Evolutionary conservation across 2,113 vertebrate genomes (phyloP).

Genomic region (Oreochromis niloticus): DNA sequence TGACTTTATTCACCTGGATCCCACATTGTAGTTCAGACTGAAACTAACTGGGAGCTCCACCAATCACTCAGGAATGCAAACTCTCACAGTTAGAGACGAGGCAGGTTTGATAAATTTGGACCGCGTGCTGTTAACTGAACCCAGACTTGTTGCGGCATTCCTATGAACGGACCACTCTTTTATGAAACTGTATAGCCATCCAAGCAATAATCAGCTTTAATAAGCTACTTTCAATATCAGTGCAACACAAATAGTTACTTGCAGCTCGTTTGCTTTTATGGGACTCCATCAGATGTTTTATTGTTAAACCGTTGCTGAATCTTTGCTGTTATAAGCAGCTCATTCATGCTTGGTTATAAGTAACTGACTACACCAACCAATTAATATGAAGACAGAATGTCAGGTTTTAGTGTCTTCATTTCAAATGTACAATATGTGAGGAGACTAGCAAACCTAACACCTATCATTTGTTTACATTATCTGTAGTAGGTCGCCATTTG

Average conservation of each 20-base stretch:
- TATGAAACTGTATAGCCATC: background rate
- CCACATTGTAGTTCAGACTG: background rate
- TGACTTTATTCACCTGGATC: background rate
- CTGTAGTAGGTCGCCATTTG: background rate
- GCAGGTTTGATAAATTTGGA: background rate
- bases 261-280: background rate
- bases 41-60: background rate
- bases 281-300: background rate
- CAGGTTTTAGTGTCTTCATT: background rate
- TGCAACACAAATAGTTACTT: background rate
- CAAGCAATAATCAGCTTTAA: conserved; percentile 1
- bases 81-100: background rate
- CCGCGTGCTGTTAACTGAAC: background rate
- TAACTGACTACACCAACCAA: background rate
- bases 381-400: background rate
- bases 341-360: background rate
- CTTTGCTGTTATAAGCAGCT: conserved; percentile 38
- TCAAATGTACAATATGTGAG: background rate
- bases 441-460: background rate
- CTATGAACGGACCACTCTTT: conserved; percentile 9
- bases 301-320: background rate
- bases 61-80: background rate
- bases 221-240: background rate
- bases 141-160: background rate
- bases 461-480: background rate